These are phyloP conservation scores for Myoxocephalus aenaeus DNA, from an alignment of 2,797 vertebrate species.

Conservation along the genomic window DNA sequence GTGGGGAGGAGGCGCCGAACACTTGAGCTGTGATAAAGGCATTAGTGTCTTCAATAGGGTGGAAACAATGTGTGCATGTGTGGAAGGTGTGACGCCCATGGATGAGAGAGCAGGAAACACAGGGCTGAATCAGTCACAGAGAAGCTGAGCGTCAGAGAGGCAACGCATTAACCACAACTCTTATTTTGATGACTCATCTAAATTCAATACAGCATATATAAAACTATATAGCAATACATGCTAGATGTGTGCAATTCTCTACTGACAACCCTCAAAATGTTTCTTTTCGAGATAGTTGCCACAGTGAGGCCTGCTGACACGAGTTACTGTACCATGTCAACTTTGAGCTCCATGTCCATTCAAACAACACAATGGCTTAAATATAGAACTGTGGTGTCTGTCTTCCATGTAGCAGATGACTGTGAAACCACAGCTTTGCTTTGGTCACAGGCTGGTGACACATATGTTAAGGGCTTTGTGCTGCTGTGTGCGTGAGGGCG, in stretches of 20 bases:
- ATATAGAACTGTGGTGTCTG: slow-evolving; percentile 21
- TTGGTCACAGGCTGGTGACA: slow-evolving; percentile 39
- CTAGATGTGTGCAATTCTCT: slow-evolving; percentile 3
- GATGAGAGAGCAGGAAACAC: slow-evolving; percentile 55
- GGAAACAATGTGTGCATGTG: slow-evolving; percentile 47
- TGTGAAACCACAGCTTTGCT: slow-evolving; percentile 44
- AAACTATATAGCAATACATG: neutral
- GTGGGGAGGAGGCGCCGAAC: slow-evolving; percentile 25
- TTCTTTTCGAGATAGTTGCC: neutral
- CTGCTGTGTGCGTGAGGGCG: slow-evolving; percentile 8
- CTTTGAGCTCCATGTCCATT: neutral
- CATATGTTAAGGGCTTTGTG: slow-evolving; percentile 36
- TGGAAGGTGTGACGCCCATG: slow-evolving; percentile 41
- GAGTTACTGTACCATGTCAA: neutral
- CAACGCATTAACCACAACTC: slow-evolving; percentile 32
- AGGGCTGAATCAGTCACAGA: slow-evolving; percentile 40
- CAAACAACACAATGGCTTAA: slow-evolving; percentile 11
- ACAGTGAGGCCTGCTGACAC: neutral
- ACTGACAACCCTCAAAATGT: neutral
- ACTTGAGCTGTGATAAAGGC: slow-evolving; percentile 61
- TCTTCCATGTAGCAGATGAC: slow-evolving; percentile 31
- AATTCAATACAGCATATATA: neutral
- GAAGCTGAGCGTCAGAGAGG: slow-evolving; percentile 24
- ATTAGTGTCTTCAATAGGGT: slow-evolving; percentile 55
- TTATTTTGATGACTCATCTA: slow-evolving; percentile 24